Evolutionary conservation across 1,140 invertebrate genomes (phyloP), one percentile per base, ranked within the genome.

Genomic region (Meteorus sp.): DNA sequence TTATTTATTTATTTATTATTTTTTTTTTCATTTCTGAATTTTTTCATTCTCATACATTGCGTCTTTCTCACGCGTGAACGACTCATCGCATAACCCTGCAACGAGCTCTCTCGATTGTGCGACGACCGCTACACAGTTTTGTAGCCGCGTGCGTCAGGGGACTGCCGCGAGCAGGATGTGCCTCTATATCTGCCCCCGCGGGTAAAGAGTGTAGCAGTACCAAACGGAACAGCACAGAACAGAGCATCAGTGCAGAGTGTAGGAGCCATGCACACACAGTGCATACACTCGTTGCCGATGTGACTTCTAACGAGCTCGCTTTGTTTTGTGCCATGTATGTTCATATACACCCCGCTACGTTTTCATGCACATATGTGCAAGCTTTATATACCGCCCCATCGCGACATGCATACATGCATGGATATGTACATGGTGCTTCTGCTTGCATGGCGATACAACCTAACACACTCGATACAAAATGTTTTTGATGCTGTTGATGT

Each of bases 281-380:
- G n/a, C n/a, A n/a, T n/a, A n/a, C 25, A 56, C 22, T 74, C 71
- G 71, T 76, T 76, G 71, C 76, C n/a, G 67, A 75, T 76, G 74
- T 74, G 70, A 70, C 72, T 75, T 70, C 68, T 80, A 80, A 80
- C 78, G 78, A 80, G 76, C 76, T 78, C 72, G 76, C 78, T 80
- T 80, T 78, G 78, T 80, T 78, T 79, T 76, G 76, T 69, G 57
- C 66, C 59, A 62, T 67, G 69, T 69, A 65, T 69, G 68, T 71
- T 70, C 68, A 66, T 73, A 71, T 66, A 69, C 61, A 48, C 45
- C 6, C 19, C 51, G n/a, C 33, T 19, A 50, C 5, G 29, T 15
- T 50, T 13, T 52, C 31, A 22, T n/a, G 31, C 29, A 33, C 37
- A 25, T 43, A 35, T 58, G 22, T 43, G 33, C 27, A 35, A 47